Base-by-base conservation (phyloP, 2,888 invertebrate genomes). In the Tanypteryx hageni region DNA sequence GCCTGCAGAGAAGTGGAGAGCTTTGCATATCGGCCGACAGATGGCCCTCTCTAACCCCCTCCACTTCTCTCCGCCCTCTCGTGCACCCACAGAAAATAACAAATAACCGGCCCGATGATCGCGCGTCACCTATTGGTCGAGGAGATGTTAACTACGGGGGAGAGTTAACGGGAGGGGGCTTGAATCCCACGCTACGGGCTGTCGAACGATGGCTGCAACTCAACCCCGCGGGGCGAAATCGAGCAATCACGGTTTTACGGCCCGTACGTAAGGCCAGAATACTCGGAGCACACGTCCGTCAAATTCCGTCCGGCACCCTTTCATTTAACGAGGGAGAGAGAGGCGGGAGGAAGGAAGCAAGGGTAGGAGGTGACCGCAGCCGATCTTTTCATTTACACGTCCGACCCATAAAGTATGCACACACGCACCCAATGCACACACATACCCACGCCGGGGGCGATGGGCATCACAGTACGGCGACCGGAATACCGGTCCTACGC, bases 211-310 rank as follows among this genome's bases (percentile, higher is more conserved):
- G 76, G 76, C 0, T n/a, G 8, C 14, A 64, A n/a, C 68, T 68
- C 68, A 22, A n/a, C 22, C 27, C 27, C 76, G 76, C 76, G 18
- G 76, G 76, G 76, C 76, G 16, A 76, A 76, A 76, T 76, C 22
- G 76, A 18, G 76, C 76, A 76, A 76, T 76, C 76, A 76, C 27
- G 76, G 76, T 27, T 76, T 76, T 76, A 76, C 76, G 27, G 76
- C 76, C 76, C 22, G 76, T 76, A 76, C 76, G 76, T 76, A 68
- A 68, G 68, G n/a, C n/a, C 68, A n/a, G 68, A 68, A 68, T 76
- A 18, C 76, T 0, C 2, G 27, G 76, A 27, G 76, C 27, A 27
- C 2, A 27, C 76, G 76, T 76, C 76, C 76, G 18, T 76, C 76
- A 76, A 76, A 76, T 76, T 27, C 76, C 76, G 76, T 27, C 22